Evolutionary conservation across 1,140 invertebrate species (phyloP), one percentile per base, ranked within the genome.

Genomic region (Neodiprion lecontei): DNA sequence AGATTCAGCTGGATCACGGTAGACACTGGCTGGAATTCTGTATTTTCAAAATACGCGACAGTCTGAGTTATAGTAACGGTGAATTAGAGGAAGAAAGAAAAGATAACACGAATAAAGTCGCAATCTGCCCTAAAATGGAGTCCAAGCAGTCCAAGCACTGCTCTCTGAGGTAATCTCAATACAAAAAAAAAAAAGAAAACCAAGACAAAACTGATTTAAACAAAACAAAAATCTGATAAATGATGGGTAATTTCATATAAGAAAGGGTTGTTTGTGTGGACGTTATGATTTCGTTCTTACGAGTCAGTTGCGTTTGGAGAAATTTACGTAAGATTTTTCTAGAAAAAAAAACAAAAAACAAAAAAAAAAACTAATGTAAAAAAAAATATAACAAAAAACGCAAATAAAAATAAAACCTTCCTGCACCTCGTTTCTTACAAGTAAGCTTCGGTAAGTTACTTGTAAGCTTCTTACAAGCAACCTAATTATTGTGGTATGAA

Each of bases 1-100:
- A 48, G 87, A 88, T n/a, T 85, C 84, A 17, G 83, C 86, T 17
- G 87, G 86, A n/a, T 86, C 86, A 21, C 88, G 88, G 86, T 89
- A 89, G 87, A 87, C 78, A 82, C 78, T 61, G 53, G 7, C 9
- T 17, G 8, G 4, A 17, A 14, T 14, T 61, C 53, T 12, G 53
- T 61, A 12, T 61, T 61, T 61, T 12, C 11, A 61, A 7, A 9
- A 61, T 61, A 61, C 28, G n/a, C 9, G n/a, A 61, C 53, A 61
- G 53, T 61, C 53, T 9, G 8, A 61, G 11, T 61, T 17, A 17
- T 61, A 61, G 53, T 61, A 17, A 7, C 53, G 11, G n/a, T 61
- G 53, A 61, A 40, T 12, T 61, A 61, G 53, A 61, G 53, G 0
- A 61, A 61, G 53, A 61, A 61, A 61, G 53, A 14, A 61, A 61